Base-by-base conservation (phyloP, 2,797 vertebrate species). In the Pseudochromis fuscus region DNA sequence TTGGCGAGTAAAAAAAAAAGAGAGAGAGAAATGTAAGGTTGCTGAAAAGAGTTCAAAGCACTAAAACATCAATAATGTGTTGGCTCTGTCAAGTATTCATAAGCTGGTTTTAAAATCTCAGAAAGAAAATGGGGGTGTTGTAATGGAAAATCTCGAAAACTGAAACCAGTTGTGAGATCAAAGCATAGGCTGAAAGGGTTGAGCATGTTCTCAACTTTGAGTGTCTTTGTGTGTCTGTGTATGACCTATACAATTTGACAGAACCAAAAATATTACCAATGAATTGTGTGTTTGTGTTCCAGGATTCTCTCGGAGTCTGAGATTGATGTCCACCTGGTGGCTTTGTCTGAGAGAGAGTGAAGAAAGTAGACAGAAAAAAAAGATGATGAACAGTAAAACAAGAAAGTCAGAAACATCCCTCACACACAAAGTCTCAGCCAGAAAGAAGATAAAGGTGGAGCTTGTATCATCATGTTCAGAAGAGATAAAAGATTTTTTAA, bases 301-400 rank as follows among this genome's bases (percentile, higher is more conserved):
- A 98, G 97, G 94, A 96, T 97, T 86, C 95, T 98, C 79, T 94
- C 96, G 69, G 97, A 98, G 94, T 75, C 96, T n/a, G 97, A 98
- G 86, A 94, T 97, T 53, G 96, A 98, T 50, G 64, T 90, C 83
- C 96, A 98, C 83, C 94, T 98, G 85, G 93, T 98, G 79, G 94
- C 95, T 88, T 91, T 98, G 91, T 95, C 96, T 83, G 97, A 98
- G 88, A 95, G 95, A 89, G 97, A 98, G 91, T 97, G 87, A 94
- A 59, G 87, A 94, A 94, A 83, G 95, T 59, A 79, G 61, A 58
- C 31, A 27, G 33, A 27, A 38, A 37, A 72, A 65, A 66, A 40
- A 4, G 15, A 83, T 24, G 31, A 58, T 30, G 18, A 57, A 72
- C 24, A 3, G 31, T 31, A 72, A 77, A 68, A 31, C 3, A 35